phyloP scores from a whole-genome alignment of 2,797 vertebrate species.

The Rhincodon typus region DNA sequence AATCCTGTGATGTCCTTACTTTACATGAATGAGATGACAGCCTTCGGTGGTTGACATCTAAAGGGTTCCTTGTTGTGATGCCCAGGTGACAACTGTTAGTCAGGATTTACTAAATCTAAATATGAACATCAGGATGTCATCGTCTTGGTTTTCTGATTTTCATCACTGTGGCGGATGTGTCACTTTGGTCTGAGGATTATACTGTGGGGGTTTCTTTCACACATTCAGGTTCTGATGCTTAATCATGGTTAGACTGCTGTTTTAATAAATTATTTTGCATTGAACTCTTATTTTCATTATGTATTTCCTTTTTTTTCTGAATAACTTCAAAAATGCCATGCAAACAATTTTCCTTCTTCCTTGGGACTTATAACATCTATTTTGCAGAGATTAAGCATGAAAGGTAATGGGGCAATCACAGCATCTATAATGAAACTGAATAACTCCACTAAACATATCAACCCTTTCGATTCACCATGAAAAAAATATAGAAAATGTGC shows the following conservation, averaged over 20 bases:
- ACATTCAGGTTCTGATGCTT: background rate
- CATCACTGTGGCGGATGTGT: background rate
- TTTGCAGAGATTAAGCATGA: background rate
- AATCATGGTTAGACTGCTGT: background rate
- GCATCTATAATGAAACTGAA: background rate
- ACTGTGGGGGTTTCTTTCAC: background rate
- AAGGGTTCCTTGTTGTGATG: background rate
- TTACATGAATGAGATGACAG: background rate
- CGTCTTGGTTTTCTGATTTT: background rate
- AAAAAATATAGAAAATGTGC: background rate
- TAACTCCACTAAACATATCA: background rate
- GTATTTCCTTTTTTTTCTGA: background rate
- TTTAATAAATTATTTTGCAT: background rate
- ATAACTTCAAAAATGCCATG: background rate
- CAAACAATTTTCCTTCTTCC: background rate
- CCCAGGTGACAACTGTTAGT: background rate
- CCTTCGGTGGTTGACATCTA: background rate
- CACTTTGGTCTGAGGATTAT: background rate
- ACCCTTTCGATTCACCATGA: background rate
- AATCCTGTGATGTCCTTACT: background rate
- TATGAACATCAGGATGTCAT: background rate
- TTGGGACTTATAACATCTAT: background rate
- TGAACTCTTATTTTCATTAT: background rate
- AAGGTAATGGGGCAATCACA: background rate
- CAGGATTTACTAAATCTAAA: background rate